Evolutionary conservation across 2,888 invertebrate genomes (phyloP), one percentile per base, ranked within the genome.

Genomic region (Hemithea aestivaria): DNA sequence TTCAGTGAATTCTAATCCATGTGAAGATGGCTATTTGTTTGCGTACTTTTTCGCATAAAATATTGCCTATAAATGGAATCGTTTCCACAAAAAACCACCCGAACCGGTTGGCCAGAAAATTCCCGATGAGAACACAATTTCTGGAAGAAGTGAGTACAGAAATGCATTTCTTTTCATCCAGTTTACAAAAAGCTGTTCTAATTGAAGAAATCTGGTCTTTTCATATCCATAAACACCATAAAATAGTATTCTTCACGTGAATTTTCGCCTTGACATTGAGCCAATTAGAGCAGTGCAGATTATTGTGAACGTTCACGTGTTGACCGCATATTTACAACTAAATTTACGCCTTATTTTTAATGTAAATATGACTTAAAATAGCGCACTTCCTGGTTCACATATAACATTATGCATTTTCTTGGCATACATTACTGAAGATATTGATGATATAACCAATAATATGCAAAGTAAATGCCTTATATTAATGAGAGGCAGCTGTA

Each of bases 11-110:
- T 57, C 28, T 26, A 43, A 52, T 60, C 51, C 45, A 65, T 64
- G 67, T 62, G 51, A 76, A 69, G 62, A 90, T 90, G 90, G 88
- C 90, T 57, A 84, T 87, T 59, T 89, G 88, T 57, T 74, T 90
- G 58, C 87, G 90, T 51, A 81, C 87, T 25, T 66, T 90, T 48
- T 82, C 89, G n/a, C 84, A 80, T 56, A 89, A 88, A 78, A 73
- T 89, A 54, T 69, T 87, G 48, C 85, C 89, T 24, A 73, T 88
- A 53, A 87, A 88, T 63, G 82, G 85, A 43, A 84, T 89, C 42
- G 83, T 89, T 62, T 76, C 85, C 35, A 82, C 88, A 12, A 85
- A 88, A 73, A 89, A 70, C 64, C 88, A 87, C 68, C 69, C 87
- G 40, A 83, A 78, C 62, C 88, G 85, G 53, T 67, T 88, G 51